Evolutionary conservation across 2,888 invertebrate species (phyloP).

Genomic region (Drosophila limbata): DNA sequence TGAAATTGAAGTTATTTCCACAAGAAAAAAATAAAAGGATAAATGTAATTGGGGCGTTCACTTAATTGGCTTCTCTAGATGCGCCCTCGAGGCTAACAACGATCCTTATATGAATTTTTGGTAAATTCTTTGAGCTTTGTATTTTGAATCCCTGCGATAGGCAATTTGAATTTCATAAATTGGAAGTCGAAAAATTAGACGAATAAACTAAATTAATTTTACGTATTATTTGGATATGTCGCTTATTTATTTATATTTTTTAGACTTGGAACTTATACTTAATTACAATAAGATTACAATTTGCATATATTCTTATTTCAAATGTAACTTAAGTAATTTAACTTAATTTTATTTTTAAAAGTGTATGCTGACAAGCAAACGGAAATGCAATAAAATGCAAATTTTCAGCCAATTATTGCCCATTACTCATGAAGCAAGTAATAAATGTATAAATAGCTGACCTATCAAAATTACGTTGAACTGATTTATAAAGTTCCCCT

Average conservation of each 20-base stretch:
- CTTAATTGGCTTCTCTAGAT: constrained; percentile 63
- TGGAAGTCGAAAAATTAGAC: neutral
- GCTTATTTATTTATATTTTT: too few relatives aligned
- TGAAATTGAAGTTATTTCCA: constrained; percentile 72
- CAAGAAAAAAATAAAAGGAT: constrained; percentile 46
- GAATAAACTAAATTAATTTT: too few relatives aligned
- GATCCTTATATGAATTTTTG: constrained; percentile 1
- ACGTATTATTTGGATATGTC: too few relatives aligned
- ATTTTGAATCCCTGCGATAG: neutral
- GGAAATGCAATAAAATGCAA: constrained; percentile 49
- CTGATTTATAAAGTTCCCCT: constrained; percentile 19
- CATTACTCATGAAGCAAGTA: constrained; percentile 33
- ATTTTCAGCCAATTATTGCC: constrained; percentile 42
- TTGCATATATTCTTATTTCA: too few relatives aligned
- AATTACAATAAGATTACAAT: too few relatives aligned
- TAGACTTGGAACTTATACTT: too few relatives aligned
- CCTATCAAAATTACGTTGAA: constrained; percentile 19
- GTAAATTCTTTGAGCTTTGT: neutral
- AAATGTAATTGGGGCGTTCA: constrained; percentile 66
- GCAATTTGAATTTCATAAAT: neutral
- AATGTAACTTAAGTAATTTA: neutral
- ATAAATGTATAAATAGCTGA: constrained; percentile 26
- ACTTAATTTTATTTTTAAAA: constrained; percentile 4
- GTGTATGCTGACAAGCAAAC: constrained; percentile 28
- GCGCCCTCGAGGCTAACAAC: constrained; percentile 26